phyloP scores from a whole-genome alignment of 2,113 vertebrate species.

The Montifringilla adamsi region DNA sequence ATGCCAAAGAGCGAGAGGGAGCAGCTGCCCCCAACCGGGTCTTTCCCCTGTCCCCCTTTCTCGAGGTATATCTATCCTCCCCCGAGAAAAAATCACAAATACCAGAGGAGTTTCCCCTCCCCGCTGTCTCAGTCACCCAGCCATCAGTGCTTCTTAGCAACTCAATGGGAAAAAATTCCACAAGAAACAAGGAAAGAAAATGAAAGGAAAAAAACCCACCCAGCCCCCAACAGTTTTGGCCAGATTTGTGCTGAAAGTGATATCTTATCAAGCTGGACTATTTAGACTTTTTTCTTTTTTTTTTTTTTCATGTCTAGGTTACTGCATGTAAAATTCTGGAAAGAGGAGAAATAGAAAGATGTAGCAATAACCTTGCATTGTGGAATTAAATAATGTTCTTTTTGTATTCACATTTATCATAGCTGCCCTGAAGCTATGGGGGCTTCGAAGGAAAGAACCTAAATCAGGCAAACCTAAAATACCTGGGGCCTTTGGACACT shows the following conservation, averaged over 20 bases:
- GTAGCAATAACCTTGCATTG: neutral
- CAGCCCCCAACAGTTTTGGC: neutral
- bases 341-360: neutral
- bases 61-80: neutral
- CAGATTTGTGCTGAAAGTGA: neutral
- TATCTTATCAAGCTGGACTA: neutral
- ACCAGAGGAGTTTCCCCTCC: neutral
- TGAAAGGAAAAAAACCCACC: neutral
- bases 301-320: neutral
- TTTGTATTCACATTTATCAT: neutral
- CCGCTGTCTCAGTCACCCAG: neutral
- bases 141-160: neutral
- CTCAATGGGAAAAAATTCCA: neutral
- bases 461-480: neutral
- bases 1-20: neutral
- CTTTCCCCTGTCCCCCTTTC: no score
- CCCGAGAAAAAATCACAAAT: neutral
- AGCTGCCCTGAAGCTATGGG: neutral
- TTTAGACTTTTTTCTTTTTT: neutral
- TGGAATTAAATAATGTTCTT: neutral
- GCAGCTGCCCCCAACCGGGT: neutral
- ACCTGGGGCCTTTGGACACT: rapidly evolving
- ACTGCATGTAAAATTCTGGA: neutral
- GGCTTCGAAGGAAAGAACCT: neutral
- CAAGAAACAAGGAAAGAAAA: neutral